Base-by-base conservation (phyloP, 2,113 vertebrate genomes). In the Neoarius graeffei region DNA sequence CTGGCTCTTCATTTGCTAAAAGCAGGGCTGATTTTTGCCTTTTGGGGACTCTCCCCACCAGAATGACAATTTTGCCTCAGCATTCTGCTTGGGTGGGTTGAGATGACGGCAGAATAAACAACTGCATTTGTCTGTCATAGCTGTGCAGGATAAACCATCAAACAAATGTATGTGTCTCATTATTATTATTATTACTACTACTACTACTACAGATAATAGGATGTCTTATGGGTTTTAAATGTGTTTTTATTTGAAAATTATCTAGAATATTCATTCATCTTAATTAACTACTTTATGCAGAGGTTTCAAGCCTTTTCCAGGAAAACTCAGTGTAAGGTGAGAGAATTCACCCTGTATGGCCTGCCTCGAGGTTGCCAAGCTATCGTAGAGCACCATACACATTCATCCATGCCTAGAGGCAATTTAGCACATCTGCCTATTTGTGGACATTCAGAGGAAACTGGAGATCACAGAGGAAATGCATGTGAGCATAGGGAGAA, bases 21-120 rank as follows among this genome's bases (percentile, higher is more conserved):
- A 27, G 52, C 76, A 80, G 25, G 25, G 76, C n/a, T 80, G 76
- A 80, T n/a, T 27, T 80, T 27, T 80, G 76, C 25, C 76, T 56
- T 80, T 30, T 56, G 52, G 52, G 52, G 52, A 56, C 76, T 56
- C 14, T 27, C 13, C 42, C 19, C 20, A 76, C 48, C 50, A 54
- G 48, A 52, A 77, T 20, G 71, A 74, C 71, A 50, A 4, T 23
- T 48, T 23, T 20, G 71, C 17, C 35, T 74, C 73, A 52, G 42
- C 42, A 14, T 20, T 50, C 48, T 13, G 48, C 1, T 77, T 2
- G 74, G 50, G 23, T 14, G 10, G 5, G 23, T n/a, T 74, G 48
- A 52, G 42, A 25, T 25, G 48, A 76, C 11, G 20, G 42, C 42
- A 50, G 73, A 52, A 50, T 76, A 52, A 76, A 76, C 20, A 76